Conservation (phyloP, 2,113 vertebrate species). For the Melozone crissalis region DNA sequence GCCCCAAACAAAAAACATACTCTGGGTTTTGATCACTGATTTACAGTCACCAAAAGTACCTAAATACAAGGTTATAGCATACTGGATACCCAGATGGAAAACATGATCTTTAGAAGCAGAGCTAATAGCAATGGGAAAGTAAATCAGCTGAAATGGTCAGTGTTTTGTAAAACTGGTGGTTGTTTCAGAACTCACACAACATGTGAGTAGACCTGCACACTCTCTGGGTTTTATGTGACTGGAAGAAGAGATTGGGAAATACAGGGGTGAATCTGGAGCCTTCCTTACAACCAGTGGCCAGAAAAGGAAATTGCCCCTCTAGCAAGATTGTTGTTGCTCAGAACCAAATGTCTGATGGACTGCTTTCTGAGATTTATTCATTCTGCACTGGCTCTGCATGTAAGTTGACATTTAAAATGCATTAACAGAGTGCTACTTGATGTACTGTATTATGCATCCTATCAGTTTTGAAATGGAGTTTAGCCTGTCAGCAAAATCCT, state of each 20-base stretch:
- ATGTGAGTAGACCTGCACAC: background rate
- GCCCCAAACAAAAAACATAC: background rate
- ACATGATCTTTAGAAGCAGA: background rate
- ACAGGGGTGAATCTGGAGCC: background rate
- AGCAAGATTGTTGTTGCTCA: background rate
- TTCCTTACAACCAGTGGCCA: background rate
- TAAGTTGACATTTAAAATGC: slow-evolving; percentile 38
- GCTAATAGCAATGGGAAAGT: background rate
- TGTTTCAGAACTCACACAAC: background rate
- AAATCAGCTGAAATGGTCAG: background rate
- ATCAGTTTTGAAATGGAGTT: slow-evolving; percentile 41
- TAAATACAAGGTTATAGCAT: background rate
- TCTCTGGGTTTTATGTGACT: background rate
- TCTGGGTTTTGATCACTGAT: background rate
- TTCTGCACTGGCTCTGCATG: background rate
- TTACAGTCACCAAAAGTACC: background rate
- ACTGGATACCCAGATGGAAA: background rate
- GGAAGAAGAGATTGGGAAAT: background rate
- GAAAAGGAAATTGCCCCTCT: background rate
- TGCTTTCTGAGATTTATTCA: slow-evolving; percentile 5
- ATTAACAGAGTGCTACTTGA: slow-evolving; percentile 18
- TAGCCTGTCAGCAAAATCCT: slow-evolving; percentile 39
- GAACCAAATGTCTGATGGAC: background rate
- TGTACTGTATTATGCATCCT: slow-evolving; percentile 20
- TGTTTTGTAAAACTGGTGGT: background rate